These are phyloP conservation scores for Lampropteryx suffumata DNA, from an alignment of 2,888 invertebrate species.

Conservation along the genomic window DNA sequence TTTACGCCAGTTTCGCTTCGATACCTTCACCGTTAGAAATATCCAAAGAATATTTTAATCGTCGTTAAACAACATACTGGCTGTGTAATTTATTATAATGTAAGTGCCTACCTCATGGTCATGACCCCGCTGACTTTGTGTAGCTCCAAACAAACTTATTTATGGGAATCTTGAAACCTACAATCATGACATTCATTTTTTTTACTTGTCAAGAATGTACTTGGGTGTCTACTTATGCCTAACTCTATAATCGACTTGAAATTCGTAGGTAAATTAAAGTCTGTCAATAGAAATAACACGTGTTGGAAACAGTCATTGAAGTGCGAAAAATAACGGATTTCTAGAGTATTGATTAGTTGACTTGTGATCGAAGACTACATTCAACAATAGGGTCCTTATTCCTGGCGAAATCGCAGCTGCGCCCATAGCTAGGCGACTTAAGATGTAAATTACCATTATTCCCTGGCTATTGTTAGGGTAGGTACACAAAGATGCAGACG, in stretches of 20 bases:
- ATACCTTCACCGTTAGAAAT: constrained; percentile 58
- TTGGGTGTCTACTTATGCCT: too few relatives aligned
- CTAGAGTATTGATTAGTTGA: constrained; percentile 55
- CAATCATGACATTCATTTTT: too few relatives aligned
- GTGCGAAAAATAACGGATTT: constrained; percentile 44
- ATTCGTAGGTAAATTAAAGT: not conserved
- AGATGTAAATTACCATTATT: constrained; percentile 83
- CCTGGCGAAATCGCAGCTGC: constrained; percentile 75
- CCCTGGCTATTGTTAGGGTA: constrained; percentile 61
- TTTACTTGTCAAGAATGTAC: too few relatives aligned
- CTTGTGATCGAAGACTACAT: constrained; percentile 53
- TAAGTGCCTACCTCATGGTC: not conserved
- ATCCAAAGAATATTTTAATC: constrained; percentile 22
- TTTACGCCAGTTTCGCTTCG: constrained; percentile 62
- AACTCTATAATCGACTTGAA: too few relatives aligned
- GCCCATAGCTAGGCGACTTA: constrained; percentile 75
- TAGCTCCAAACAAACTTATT: too few relatives aligned
- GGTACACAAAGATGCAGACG: constrained; percentile 77
- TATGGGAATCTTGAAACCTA: too few relatives aligned
- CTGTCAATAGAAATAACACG: constrained; percentile 8
- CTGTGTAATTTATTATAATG: constrained; percentile 6
- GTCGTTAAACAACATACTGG: constrained; percentile 8
- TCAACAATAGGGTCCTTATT: constrained; percentile 54
- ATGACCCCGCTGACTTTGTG: not conserved
- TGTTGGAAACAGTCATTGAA: constrained; percentile 19